phyloP scores from a whole-genome alignment of 2,113 vertebrate species.

The Neolamprologus toae region DNA sequence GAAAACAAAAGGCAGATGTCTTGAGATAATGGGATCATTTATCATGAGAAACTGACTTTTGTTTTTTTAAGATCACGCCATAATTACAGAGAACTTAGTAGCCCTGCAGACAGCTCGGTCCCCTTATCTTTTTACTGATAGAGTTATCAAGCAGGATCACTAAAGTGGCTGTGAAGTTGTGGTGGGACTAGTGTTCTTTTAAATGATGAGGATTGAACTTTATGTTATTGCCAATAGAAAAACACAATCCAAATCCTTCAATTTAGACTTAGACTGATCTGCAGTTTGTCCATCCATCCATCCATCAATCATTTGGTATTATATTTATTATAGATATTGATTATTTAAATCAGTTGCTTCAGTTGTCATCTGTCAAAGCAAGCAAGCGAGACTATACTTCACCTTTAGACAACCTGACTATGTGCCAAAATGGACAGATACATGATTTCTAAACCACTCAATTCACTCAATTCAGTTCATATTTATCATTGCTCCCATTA shows the following conservation, averaged over 20 bases:
- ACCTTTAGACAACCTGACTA: neutral
- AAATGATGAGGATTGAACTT: neutral
- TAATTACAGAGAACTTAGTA: neutral
- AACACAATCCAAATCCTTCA: neutral
- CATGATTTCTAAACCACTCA: neutral
- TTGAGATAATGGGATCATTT: neutral
- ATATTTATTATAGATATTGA: neutral
- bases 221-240: neutral
- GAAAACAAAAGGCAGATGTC: neutral
- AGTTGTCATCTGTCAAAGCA: neutral
- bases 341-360: neutral
- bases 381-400: neutral
- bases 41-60: neutral
- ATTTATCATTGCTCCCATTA: neutral
- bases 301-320: neutral
- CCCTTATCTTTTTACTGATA: neutral
- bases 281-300: neutral
- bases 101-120: neutral
- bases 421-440: neutral
- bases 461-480: neutral
- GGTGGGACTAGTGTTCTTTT: neutral
- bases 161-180: neutral
- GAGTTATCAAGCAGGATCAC: neutral
- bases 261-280: neutral
- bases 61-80: neutral